Evolutionary conservation across 2,888 invertebrate genomes (phyloP).

Genomic region (Stenoptilia bipunctidactyla): DNA sequence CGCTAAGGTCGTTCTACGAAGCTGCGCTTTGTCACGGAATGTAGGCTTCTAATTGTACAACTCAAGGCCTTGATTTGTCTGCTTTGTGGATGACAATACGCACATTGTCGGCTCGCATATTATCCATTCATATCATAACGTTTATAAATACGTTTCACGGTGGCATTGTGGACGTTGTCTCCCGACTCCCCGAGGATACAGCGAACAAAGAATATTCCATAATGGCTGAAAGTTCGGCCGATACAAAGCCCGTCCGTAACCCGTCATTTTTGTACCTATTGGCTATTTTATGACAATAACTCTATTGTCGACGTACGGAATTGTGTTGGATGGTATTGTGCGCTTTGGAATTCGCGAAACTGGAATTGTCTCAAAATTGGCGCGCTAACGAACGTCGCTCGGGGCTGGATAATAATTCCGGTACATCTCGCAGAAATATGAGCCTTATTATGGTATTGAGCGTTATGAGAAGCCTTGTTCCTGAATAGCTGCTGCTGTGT

Average conservation of each 20-base stretch:
- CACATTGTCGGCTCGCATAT: slow-evolving; percentile 47
- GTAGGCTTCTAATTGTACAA: slow-evolving; percentile 41
- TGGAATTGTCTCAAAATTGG: slow-evolving; percentile 58
- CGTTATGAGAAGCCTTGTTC: slow-evolving; percentile 13
- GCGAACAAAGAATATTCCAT: slow-evolving; percentile 56
- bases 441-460: slow-evolving; percentile 4
- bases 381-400: slow-evolving; percentile 46
- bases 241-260: slow-evolving; percentile 55
- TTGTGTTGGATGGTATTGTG: slow-evolving; percentile 49
- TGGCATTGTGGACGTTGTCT: slow-evolving; percentile 54
- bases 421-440: slow-evolving; percentile 8
- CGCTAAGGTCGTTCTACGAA: not conserved
- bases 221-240: slow-evolving; percentile 50
- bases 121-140: slow-evolving; percentile 68
- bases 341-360: slow-evolving; percentile 55
- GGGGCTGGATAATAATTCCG: slow-evolving; percentile 24
- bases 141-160: slow-evolving; percentile 63
- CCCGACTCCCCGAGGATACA: slow-evolving; percentile 58
- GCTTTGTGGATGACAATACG: slow-evolving; percentile 35
- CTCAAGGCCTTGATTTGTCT: slow-evolving; percentile 36
- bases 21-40: not conserved
- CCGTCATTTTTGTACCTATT: slow-evolving; percentile 68
- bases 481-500: not conserved
- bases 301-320: slow-evolving; percentile 44
- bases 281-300: slow-evolving; percentile 68